These are phyloP conservation scores for Colius striatus DNA, from an alignment of 2,113 vertebrate species.

Conservation along the genomic window DNA sequence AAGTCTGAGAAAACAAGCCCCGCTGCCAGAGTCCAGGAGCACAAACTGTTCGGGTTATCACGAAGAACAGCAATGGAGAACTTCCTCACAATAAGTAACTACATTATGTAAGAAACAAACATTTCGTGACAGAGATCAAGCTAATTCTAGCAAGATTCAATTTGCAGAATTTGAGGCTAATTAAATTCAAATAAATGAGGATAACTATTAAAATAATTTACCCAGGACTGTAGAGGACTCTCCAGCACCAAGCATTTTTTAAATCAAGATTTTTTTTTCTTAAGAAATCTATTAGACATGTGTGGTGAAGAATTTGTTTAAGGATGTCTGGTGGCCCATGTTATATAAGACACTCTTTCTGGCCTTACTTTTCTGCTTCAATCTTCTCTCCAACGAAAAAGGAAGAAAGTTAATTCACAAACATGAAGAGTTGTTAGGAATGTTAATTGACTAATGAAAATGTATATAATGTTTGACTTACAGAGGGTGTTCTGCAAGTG, in stretches of 20 bases:
- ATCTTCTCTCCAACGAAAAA: background rate
- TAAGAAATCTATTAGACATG: background rate
- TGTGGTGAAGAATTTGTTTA: background rate
- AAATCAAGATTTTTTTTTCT: background rate
- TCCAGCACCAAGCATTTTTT: background rate
- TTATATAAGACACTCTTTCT: too few species aligned
- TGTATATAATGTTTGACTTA: background rate
- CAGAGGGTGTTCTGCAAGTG: background rate
- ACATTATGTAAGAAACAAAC: conserved; percentile 47
- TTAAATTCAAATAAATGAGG: conserved; percentile 37
- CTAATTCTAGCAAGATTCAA: conserved; percentile 33
- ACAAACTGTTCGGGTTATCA: background rate
- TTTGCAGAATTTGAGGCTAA: conserved; percentile 58
- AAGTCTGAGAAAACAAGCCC: background rate
- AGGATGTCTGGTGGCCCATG: background rate
- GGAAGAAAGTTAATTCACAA: background rate
- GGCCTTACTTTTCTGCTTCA: background rate
- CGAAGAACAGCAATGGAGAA: background rate
- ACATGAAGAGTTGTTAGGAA: background rate
- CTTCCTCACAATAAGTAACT: conserved; percentile 32
- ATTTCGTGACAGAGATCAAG: conserved; percentile 61
- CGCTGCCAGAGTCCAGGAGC: background rate
- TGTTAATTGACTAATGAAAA: background rate
- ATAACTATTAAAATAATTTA: conserved; percentile 34
- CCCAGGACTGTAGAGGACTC: background rate